A percentile compares a stretch with the other conserved stretches of the same genome.
phyloP scores from a whole-genome alignment of 2,888 invertebrate species.

The Dolomedes plantarius region DNA sequence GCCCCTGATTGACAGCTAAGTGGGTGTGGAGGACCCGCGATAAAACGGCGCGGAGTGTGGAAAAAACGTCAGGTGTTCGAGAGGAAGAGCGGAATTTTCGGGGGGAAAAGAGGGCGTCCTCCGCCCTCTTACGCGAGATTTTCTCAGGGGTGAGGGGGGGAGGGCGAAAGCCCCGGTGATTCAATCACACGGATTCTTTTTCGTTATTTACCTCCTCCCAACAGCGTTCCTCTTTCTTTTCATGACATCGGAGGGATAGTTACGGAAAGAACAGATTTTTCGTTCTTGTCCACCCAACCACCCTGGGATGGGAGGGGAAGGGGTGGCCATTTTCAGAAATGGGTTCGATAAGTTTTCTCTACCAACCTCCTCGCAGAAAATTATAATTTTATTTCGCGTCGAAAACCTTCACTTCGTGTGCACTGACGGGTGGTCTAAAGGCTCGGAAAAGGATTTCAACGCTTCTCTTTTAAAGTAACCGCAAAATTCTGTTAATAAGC shows the following conservation, averaged over 20 bases:
- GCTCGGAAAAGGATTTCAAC: no score
- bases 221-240: not conserved
- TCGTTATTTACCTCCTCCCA: constrained; percentile 3
- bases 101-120: not conserved
- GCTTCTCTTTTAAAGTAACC: no score
- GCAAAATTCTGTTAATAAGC: no score
- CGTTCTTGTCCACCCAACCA: no score
- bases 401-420: no score
- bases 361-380: no score
- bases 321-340: no score
- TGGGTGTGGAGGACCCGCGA: constrained; percentile 53
- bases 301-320: no score
- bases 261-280: no score
- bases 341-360: no score
- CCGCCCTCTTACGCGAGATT: not conserved
- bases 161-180: not conserved
- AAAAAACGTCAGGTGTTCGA: constrained; percentile 68
- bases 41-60: constrained; percentile 60
- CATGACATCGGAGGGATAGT: not conserved
- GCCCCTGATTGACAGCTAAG: constrained; percentile 58
- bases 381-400: no score
- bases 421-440: no score
- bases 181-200: constrained; percentile 12
- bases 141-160: not conserved
- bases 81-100: constrained; percentile 46